These are phyloP conservation scores for Sprattus sprattus DNA, from an alignment of 2,113 vertebrate genomes.

Conservation along the genomic window DNA sequence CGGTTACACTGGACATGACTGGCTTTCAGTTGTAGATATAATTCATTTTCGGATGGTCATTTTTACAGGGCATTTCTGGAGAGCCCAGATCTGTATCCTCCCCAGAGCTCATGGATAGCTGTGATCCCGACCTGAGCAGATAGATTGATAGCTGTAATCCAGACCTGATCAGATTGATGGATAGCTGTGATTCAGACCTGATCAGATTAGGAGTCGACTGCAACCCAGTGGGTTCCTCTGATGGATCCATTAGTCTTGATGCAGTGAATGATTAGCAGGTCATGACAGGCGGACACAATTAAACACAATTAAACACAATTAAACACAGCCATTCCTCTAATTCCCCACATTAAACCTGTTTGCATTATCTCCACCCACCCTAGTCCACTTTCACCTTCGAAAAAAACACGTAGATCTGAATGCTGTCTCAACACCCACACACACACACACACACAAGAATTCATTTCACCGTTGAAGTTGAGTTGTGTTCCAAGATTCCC, in stretches of 20 bases:
- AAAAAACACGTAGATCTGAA: no score
- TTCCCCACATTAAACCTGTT: not conserved
- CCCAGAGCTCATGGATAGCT: not conserved
- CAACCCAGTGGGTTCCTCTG: not conserved
- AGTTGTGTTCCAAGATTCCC: not conserved
- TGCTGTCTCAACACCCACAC: no score
- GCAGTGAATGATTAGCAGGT: not conserved
- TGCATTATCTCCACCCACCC: not conserved
- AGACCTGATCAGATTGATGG: no score
- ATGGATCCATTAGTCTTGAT: not conserved
- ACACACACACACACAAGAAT: no score
- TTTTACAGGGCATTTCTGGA: not conserved
- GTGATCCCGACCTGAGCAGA: no score
- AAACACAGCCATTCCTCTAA: not conserved
- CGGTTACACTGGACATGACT: not conserved
- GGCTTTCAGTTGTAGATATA: not conserved
- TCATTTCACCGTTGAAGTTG: not conserved
- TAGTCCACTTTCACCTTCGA: not conserved
- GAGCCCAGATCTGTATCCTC: not conserved
- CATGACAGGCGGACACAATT: not conserved
- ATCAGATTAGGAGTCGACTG: not conserved
- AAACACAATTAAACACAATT: constrained; percentile 4
- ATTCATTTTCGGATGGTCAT: not conserved
- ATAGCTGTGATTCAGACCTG: not conserved
- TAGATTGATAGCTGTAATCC: no score